Conservation (phyloP, 92 coral and sea anemone species). For the Epizoanthus scotinus region DNA sequence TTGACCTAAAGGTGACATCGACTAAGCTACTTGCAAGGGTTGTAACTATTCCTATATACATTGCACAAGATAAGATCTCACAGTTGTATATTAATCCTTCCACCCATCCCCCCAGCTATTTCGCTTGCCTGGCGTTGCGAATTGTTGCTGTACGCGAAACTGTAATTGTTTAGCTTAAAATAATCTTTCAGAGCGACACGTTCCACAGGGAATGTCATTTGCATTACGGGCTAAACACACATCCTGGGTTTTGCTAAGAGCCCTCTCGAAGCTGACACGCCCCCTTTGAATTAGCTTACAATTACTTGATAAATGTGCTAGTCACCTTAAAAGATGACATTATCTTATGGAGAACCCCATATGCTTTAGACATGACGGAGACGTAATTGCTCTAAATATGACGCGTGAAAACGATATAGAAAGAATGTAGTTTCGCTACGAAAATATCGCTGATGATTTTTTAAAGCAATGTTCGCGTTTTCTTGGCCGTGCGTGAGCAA, state of each 20-base stretch:
- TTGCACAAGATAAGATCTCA: not conserved
- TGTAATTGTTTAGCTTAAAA: not conserved
- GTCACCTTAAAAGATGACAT: slow-evolving; percentile 89
- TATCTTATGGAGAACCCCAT: slow-evolving; percentile 72
- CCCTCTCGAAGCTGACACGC: slow-evolving; percentile 88
- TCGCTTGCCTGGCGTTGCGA: not conserved
- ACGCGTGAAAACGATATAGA: slow-evolving; percentile 69
- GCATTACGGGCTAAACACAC: slow-evolving; percentile 80
- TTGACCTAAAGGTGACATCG: slow-evolving; percentile 36
- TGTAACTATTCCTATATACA: not conserved
- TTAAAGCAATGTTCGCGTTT: slow-evolving; percentile 19
- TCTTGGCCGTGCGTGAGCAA: not conserved
- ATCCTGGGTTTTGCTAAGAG: slow-evolving; percentile 84
- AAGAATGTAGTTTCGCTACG: slow-evolving; percentile 6
- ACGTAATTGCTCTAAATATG: slow-evolving; percentile 77
- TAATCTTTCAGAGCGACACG: not conserved
- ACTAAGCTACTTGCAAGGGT: slow-evolving; percentile 4
- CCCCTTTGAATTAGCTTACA: slow-evolving; percentile 92
- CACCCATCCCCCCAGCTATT: not conserved
- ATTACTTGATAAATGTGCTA: slow-evolving; percentile 86
- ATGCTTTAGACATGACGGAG: slow-evolving; percentile 76
- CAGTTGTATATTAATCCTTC: not conserved
- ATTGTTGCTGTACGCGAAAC: not conserved
- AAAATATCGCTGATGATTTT: not conserved
- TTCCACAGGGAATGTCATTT: slow-evolving; percentile 50